phyloP scores from a whole-genome alignment of 2,113 vertebrate genomes.

The Amazona vittata region DNA sequence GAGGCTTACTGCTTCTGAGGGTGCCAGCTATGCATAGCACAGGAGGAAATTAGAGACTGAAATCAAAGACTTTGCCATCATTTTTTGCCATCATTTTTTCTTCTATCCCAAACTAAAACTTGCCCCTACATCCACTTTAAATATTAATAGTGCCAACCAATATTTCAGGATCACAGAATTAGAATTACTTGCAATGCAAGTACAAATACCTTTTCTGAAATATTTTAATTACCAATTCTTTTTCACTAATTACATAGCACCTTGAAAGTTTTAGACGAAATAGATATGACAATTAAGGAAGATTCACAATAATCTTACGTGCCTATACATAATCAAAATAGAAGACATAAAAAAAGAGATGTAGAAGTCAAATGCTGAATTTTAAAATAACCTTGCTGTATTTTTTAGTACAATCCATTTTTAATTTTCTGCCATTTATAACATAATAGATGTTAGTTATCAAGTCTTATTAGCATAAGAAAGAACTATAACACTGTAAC shows the following conservation, averaged over 20 bases:
- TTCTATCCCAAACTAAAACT: not conserved
- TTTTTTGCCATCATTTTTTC: not conserved
- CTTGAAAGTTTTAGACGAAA: not conserved
- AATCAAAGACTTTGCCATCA: not conserved
- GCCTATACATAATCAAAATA: slow-evolving; percentile 59
- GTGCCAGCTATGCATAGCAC: fast-evolving
- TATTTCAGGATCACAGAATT: slow-evolving; percentile 5
- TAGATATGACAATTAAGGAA: slow-evolving; percentile 30
- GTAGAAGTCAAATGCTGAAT: slow-evolving; percentile 43
- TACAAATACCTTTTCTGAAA: not conserved
- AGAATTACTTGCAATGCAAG: not conserved
- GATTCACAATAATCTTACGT: slow-evolving; percentile 54
- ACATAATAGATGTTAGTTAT: slow-evolving; percentile 67
- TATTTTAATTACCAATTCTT: not conserved
- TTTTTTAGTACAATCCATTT: slow-evolving; percentile 65
- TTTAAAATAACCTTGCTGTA: slow-evolving; percentile 55
- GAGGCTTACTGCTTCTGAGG: not conserved
- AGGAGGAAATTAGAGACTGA: not conserved
- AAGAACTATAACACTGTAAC: slow-evolving; percentile 64
- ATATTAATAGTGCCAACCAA: not conserved
- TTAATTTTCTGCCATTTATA: slow-evolving; percentile 69
- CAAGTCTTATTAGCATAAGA: slow-evolving; percentile 75
- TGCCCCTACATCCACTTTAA: not conserved
- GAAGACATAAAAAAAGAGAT: slow-evolving; percentile 40
- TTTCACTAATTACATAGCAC: not conserved